Conservation (phyloP, 2,888 invertebrate genomes). For the Coecobrya sp. region DNA sequence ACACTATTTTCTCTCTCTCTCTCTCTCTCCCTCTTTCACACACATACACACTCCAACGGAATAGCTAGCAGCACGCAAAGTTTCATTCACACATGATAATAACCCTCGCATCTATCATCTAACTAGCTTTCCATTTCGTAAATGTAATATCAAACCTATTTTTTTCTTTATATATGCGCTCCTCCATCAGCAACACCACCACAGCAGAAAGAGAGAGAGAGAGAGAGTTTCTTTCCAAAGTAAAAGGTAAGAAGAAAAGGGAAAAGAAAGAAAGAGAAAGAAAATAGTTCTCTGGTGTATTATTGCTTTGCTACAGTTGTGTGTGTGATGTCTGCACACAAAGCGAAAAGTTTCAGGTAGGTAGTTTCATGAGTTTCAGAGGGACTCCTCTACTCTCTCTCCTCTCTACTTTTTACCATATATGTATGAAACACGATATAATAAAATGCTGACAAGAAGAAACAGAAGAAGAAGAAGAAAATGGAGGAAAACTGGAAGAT, state of each 20-base stretch:
- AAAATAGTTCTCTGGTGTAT: slow-evolving; percentile 24
- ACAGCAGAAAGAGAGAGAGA: too few species aligned
- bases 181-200: background rate
- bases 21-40: background rate
- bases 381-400: background rate
- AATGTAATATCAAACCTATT: background rate
- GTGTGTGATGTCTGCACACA: background rate
- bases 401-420: too few species aligned
- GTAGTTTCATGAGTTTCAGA: too few species aligned
- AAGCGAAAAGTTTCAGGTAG: background rate
- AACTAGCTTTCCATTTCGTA: slow-evolving; percentile 33
- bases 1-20: slow-evolving; percentile 17
- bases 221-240: slow-evolving; percentile 16
- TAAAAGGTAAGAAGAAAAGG: background rate
- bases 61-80: slow-evolving; percentile 69
- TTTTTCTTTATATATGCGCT: background rate
- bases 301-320: background rate
- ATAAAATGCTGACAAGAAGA: slow-evolving; percentile 25
- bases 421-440: background rate
- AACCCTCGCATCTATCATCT: slow-evolving; percentile 26
- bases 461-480: slow-evolving; percentile 29
- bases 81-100: slow-evolving; percentile 76
- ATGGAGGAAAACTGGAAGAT: slow-evolving; percentile 40
- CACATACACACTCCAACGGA: slow-evolving; percentile 8
- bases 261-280: background rate